Conservation (phyloP, 2,797 vertebrate species). For the Accipiter fasciatus region DNA sequence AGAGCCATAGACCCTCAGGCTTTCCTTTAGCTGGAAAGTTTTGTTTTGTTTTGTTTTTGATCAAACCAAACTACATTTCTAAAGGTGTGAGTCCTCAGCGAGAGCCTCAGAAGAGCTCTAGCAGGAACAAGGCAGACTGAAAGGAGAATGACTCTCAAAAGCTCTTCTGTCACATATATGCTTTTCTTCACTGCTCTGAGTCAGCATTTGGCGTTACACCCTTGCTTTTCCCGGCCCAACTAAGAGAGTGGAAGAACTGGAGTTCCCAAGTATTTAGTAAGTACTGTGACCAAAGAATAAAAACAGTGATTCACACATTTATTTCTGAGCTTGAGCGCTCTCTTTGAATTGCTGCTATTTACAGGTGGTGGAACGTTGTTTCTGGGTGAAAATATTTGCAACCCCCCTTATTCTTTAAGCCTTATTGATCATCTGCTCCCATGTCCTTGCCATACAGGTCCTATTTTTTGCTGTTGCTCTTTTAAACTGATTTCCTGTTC, state of each 20-base stretch:
- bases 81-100: neutral
- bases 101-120: neutral
- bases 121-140: neutral
- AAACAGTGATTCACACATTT: slow-evolving; percentile 40
- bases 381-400: slow-evolving; percentile 35
- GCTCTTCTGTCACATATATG: neutral
- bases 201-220: slow-evolving; percentile 1
- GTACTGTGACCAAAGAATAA: slow-evolving; percentile 15
- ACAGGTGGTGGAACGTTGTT: neutral
- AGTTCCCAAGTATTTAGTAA: neutral
- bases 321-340: slow-evolving; percentile 4
- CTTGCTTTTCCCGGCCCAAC: neutral
- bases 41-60: neutral
- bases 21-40: neutral
- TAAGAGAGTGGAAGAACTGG: neutral
- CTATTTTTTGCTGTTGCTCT: neutral
- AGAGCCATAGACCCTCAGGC: neutral
- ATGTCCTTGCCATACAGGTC: neutral
- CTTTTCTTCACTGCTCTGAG: neutral
- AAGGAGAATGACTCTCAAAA: neutral
- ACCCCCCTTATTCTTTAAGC: neutral
- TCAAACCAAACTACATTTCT: neutral
- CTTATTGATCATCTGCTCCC: neutral
- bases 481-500: slow-evolving; percentile 8
- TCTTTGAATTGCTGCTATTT: slow-evolving; percentile 51